phyloP scores from a whole-genome alignment of 2,888 invertebrate species.

The Temnothorax rugatulus region DNA sequence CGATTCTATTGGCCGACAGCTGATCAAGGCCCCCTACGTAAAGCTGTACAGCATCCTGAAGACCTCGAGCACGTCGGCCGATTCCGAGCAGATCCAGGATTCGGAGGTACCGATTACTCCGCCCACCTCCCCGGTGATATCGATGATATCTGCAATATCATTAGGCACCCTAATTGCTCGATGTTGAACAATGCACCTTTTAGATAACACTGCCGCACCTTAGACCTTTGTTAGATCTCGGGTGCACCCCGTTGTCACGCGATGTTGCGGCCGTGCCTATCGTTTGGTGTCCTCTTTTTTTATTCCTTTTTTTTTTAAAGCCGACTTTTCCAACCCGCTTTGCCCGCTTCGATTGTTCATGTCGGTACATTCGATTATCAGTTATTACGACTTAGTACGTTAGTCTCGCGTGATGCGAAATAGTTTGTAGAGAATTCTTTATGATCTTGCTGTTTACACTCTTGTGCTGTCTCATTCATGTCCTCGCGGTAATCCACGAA shows the following conservation, averaged over 20 bases:
- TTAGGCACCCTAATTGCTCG: constrained; percentile 69
- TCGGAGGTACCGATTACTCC: constrained; percentile 83
- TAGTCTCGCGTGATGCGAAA: neutral
- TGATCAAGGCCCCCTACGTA: constrained; percentile 98
- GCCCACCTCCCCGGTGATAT: constrained; percentile 60
- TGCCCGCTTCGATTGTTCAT: constrained; percentile 49
- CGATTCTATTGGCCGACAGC: constrained; percentile 88
- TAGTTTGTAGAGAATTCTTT: constrained; percentile 22
- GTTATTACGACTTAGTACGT: constrained; percentile 1
- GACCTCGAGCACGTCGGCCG: constrained; percentile 94
- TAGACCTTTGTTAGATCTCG: constrained; percentile 41
- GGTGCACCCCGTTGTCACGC: constrained; percentile 65
- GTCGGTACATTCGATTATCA: constrained; percentile 5
- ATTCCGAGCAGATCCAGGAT: constrained; percentile 87
- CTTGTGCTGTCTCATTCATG: neutral
- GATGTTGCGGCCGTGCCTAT: constrained; percentile 60
- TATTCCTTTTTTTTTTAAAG: neutral
- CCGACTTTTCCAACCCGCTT: constrained; percentile 46
- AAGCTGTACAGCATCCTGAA: constrained; percentile 98
- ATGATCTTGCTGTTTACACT: neutral
- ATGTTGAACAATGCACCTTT: constrained; percentile 75
- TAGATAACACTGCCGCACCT: constrained; percentile 54
- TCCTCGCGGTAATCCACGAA: neutral
- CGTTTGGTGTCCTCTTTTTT: constrained; percentile 30
- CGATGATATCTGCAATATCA: constrained; percentile 35